A percentile compares a stretch with the other conserved stretches of the same genome.
Conservation (phyloP, 2,797 vertebrate genomes). For the Leptodactylus fallax region DNA sequence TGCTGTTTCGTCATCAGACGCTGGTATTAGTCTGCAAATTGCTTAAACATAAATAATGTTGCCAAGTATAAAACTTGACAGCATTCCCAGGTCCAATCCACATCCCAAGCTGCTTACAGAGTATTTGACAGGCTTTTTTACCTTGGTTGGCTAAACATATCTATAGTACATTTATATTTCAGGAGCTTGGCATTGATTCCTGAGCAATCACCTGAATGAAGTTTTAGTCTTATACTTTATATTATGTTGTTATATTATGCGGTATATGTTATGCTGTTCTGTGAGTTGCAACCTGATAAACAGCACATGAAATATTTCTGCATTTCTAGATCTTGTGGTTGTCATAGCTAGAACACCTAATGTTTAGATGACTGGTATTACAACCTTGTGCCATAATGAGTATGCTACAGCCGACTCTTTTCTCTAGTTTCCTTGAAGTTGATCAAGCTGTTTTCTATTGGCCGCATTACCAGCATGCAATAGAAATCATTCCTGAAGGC, state of each 20-base stretch:
- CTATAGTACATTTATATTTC: not conserved
- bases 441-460: not conserved
- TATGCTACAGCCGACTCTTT: not conserved
- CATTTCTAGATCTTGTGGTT: too few relatives aligned
- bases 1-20: conserved; percentile 13
- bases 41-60: conserved; percentile 22
- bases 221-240: not conserved
- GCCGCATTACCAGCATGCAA: not conserved
- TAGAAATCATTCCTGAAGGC: not conserved
- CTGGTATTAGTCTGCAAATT: conserved; percentile 28
- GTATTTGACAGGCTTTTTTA: not conserved
- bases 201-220: not conserved
- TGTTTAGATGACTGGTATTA: not conserved
- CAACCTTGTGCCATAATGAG: not conserved
- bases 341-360: too few relatives aligned
- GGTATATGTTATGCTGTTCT: too few relatives aligned
- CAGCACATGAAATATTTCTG: too few relatives aligned
- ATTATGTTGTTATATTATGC: not conserved
- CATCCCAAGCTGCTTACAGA: not conserved
- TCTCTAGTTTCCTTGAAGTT: not conserved
- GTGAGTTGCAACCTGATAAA: too few relatives aligned
- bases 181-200: not conserved
- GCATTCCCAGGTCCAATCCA: not conserved
- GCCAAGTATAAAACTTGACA: conserved; percentile 36
- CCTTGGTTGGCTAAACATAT: not conserved